phyloP scores from a whole-genome alignment of 2,888 invertebrate genomes.

The Lasiommata megera region DNA sequence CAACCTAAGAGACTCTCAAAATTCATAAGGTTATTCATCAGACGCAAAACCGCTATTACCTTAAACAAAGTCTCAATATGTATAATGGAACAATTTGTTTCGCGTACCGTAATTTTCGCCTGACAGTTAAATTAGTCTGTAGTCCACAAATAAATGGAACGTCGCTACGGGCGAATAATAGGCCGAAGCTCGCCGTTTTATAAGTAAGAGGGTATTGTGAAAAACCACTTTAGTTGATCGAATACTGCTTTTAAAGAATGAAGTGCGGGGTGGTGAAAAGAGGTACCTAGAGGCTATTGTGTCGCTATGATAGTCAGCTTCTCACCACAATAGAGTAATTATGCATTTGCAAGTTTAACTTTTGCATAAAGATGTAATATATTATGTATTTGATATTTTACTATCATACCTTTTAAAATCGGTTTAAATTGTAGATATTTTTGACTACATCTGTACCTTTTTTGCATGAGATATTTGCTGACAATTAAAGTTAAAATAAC shows the following conservation, averaged over 20 bases:
- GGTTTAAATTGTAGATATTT: too few relatives aligned
- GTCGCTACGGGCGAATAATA: slow-evolving; percentile 35
- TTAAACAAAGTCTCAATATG: slow-evolving; percentile 21
- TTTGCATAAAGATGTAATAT: not conserved
- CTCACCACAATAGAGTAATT: slow-evolving; percentile 7
- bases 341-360: not conserved
- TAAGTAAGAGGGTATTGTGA: slow-evolving; percentile 28
- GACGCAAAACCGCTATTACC: slow-evolving; percentile 6
- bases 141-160: slow-evolving; percentile 53
- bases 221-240: slow-evolving; percentile 31
- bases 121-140: slow-evolving; percentile 59
- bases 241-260: slow-evolving; percentile 29
- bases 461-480: too few relatives aligned
- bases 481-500: too few relatives aligned
- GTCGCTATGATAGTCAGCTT: slow-evolving; percentile 7
- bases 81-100: slow-evolving; percentile 52
- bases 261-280: slow-evolving; percentile 15
- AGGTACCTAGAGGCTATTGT: slow-evolving; percentile 4
- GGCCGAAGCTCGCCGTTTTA: slow-evolving; percentile 32
- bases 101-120: slow-evolving; percentile 39
- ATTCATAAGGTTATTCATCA: not conserved
- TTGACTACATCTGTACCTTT: too few relatives aligned
- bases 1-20: not conserved
- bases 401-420: too few relatives aligned
- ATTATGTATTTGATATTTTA: not conserved